A percentile compares a stretch with the other conserved stretches of the same genome.
These are phyloP conservation scores for Lophius americanus DNA, from an alignment of 2,797 vertebrate genomes.

Conservation along the genomic window DNA sequence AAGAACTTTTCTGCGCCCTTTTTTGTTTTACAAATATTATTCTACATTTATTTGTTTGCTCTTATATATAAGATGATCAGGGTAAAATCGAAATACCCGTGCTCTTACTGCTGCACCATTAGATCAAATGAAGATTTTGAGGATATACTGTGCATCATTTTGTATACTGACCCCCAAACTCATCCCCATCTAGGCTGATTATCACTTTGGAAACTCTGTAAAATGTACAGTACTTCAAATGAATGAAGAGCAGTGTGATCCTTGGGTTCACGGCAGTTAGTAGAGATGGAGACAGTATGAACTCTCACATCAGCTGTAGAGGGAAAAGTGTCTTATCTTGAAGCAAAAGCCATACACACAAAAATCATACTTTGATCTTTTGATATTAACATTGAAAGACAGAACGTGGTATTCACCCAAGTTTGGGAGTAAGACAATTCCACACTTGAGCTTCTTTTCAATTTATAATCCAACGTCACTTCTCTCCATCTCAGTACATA, in stretches of 20 bases:
- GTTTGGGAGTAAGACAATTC: no score
- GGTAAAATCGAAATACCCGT: not conserved
- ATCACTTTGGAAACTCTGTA: not conserved
- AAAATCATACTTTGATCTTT: not conserved
- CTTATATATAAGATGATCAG: not conserved
- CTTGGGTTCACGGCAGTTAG: constrained; percentile 15
- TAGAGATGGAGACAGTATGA: constrained; percentile 12
- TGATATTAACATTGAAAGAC: constrained; percentile 12
- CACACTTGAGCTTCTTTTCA: no score
- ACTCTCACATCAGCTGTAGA: not conserved
- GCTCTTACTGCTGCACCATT: constrained; percentile 5
- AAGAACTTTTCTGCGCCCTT: constrained; percentile 1
- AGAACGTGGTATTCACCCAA: constrained; percentile 2
- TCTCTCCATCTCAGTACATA: no score
- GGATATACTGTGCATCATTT: constrained; percentile 6
- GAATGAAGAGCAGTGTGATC: not conserved
- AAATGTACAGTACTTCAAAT: constrained; percentile 12
- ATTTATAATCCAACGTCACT: no score
- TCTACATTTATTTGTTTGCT: constrained; percentile 6
- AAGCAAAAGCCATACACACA: not conserved
- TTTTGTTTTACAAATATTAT: no score
- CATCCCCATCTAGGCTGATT: not conserved
- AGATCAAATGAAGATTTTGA: constrained; percentile 15
- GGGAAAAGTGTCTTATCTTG: not conserved
- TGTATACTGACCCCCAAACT: constrained; percentile 10